Evolutionary conservation across 2,113 vertebrate species (phyloP), one percentile per base, ranked within the genome.

Genomic region (Oxyruncus cristatus): DNA sequence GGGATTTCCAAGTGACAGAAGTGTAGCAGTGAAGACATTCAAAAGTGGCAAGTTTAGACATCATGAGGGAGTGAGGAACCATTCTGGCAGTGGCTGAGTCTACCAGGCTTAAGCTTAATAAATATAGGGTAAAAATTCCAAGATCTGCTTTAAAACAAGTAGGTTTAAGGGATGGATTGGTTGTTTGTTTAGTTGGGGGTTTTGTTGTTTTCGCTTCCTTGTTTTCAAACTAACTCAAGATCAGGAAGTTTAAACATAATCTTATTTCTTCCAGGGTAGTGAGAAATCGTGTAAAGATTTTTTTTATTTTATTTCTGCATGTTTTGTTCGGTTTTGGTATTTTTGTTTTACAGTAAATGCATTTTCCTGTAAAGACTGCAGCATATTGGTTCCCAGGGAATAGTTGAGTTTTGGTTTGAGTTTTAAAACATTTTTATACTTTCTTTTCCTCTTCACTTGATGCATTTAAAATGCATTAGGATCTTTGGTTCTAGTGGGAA

Each of bases 11-110:
- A 70, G 14, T 75, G 86, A 32, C 17, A 41, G 22, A 91, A 85
- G 15, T 6, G 16, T 16, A 56, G 28, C 41, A 68, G 26, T 28
- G 41, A 75, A 78, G n/a, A 28, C 8, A 18, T 72, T 58, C 62
- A 22, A 12, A 87, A 85, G 17, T 8, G 32, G 22, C 17, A 46
- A 66, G 12, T 52, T 85, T 8, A 75, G 84, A 23, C 10, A 35
- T 27, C 0, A 9, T 47, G 30, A 63, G 8, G 27, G 44, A 35
- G 6, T 0, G 5, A 70, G 12, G 66, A 7, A 52, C 42, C 0
- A 0, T 72, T 44, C 42, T 61, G 39, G 26, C 26, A 50, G 39
- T 30, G 32, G 9, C 21, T 19, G 23, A 67, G 8, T 17, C 67
- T 68, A 7, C 32, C 14, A 68, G 49, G 35, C 33, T 66, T 13